Evolutionary conservation across 2,797 vertebrate species (phyloP).

Genomic region (Cyclura pinguis): DNA sequence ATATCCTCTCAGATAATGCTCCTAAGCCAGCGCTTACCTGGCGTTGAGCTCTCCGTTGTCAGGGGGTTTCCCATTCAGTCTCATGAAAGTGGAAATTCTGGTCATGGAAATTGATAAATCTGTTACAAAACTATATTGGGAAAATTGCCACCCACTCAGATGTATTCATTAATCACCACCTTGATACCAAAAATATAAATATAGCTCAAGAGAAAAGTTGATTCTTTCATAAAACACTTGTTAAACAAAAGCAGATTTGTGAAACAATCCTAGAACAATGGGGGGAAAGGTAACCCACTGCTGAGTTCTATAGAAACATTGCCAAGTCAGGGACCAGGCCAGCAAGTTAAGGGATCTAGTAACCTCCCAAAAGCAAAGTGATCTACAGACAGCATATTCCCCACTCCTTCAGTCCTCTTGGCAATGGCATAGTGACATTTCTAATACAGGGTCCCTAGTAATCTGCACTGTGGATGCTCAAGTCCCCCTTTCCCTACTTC

Average conservation of each 20-base stretch:
- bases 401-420: background rate
- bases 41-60: background rate
- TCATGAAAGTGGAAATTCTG: background rate
- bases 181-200: conserved; percentile 7
- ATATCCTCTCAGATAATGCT: background rate
- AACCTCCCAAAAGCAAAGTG: background rate
- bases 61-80: background rate
- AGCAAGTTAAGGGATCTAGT: background rate
- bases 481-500: background rate
- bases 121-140: background rate
- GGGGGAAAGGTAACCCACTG: background rate
- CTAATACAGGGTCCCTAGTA: background rate
- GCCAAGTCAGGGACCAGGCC: background rate
- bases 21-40: background rate
- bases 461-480: background rate
- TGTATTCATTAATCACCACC: background rate
- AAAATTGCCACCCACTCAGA: background rate
- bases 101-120: background rate
- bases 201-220: background rate
- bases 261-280: background rate
- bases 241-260: background rate
- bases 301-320: background rate
- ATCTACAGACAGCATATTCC: background rate
- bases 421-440: background rate
- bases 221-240: background rate